Conservation (phyloP, 2,888 invertebrate genomes). For the Yponomeuta evonymella region DNA sequence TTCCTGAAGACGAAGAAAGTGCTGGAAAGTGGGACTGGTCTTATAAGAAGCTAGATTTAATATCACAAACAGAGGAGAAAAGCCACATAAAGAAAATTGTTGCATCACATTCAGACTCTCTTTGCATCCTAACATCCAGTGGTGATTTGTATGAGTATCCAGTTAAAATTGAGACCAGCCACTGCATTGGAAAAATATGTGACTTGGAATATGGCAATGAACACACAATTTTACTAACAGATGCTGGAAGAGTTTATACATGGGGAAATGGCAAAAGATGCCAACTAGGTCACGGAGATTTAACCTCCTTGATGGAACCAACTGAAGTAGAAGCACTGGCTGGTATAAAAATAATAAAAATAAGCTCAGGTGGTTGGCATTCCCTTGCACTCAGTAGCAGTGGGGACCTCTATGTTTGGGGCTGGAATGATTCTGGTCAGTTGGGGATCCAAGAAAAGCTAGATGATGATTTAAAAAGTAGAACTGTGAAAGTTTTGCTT, state of each 20-base stretch:
- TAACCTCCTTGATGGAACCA: constrained; percentile 79
- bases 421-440: constrained; percentile 93
- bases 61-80: neutral
- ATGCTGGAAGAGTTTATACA: constrained; percentile 83
- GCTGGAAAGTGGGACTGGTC: constrained; percentile 29
- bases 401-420: constrained; percentile 93
- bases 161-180: constrained; percentile 73
- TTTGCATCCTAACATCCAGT: constrained; percentile 33
- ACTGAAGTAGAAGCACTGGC: constrained; percentile 82
- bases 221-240: constrained; percentile 83
- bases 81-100: constrained; percentile 10
- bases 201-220: constrained; percentile 87
- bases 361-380: constrained; percentile 93
- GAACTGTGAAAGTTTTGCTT: constrained; percentile 19
- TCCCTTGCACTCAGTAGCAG: constrained; percentile 84
- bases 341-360: constrained; percentile 82
- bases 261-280: constrained; percentile 92
- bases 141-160: constrained; percentile 78
- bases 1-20: constrained; percentile 30
- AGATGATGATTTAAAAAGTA: constrained; percentile 28
- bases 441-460: constrained; percentile 78
- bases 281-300: constrained; percentile 88
- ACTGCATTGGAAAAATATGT: constrained; percentile 67
- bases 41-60: constrained; percentile 34
- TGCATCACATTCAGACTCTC: constrained; percentile 34